Evolutionary conservation across 2,797 vertebrate species (phyloP).

Genomic region (Florisuga fusca): DNA sequence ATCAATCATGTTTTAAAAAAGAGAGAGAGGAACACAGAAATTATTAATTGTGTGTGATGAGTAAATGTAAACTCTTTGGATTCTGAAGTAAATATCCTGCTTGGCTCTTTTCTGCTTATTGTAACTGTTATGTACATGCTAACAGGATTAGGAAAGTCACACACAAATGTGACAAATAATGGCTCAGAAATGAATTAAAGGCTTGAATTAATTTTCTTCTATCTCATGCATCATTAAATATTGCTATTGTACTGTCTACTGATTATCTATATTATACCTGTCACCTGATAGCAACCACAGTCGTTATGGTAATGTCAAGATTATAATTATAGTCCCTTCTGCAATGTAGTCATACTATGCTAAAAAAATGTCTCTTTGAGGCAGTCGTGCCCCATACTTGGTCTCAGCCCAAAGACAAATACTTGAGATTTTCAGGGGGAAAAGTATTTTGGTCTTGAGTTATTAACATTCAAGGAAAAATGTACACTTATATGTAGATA

Average conservation of each 20-base stretch:
- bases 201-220: slow-evolving; percentile 49
- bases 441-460: background rate
- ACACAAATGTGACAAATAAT: background rate
- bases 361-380: slow-evolving; percentile 7
- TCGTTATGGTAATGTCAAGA: slow-evolving; percentile 62
- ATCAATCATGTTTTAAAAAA: background rate
- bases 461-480: background rate
- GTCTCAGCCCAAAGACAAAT: background rate
- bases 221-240: slow-evolving; percentile 61
- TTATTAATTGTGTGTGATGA: background rate
- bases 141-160: background rate
- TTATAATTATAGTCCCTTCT: slow-evolving; percentile 60
- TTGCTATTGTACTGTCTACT: slow-evolving; percentile 44
- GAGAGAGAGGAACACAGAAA: background rate
- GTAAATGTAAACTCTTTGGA: background rate
- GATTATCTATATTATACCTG: slow-evolving; percentile 61
- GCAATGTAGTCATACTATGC: slow-evolving; percentile 8
- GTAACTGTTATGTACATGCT: background rate
- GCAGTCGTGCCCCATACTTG: background rate
- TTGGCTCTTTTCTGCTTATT: background rate
- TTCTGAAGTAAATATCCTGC: background rate
- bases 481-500: background rate
- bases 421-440: background rate
- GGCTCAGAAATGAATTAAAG: slow-evolving; percentile 30
- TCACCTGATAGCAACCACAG: slow-evolving; percentile 57